Base-by-base conservation (phyloP, 2,113 vertebrate species). In the Gallinago media region DNA sequence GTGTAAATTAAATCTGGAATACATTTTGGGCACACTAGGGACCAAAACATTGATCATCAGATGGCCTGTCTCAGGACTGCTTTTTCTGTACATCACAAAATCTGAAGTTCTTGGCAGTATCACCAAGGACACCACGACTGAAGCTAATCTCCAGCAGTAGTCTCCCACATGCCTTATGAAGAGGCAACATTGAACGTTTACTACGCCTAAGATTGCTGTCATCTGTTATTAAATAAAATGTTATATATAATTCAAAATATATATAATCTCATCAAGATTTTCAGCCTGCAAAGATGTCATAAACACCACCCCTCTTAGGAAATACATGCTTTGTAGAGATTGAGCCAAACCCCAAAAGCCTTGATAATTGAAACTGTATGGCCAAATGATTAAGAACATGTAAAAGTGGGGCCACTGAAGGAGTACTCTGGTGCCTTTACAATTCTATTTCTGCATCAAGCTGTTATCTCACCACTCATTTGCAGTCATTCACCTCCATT, bases 331-430 rank as follows among this genome's bases (percentile, higher is more conserved):
- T 84, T 83, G 29, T 36, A 59, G 61, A 72, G 40, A 80, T 54
- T 63, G 18, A 95, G 78, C 82, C 85, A 97, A 96, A 84, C 67
- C 79, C 61, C 47, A 61, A 61, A 76, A 58, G 78, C 71, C 66
- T 81, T 85, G 40, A 52, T 93, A 92, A 93, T 90, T 85, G 78
- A 92, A 96, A 90, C 49, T 90, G 23, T 56, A 68, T 90, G 92
- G 82, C 70, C 21, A 79, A 85, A 76, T 67, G 31, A 79, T 76
- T 61, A 90, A 73, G 66, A 85, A 25, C 40, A 58, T 73, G 58
- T 82, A 92, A 75, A 85, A 88, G 21, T 16, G 31, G 10, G 82
- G 85, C 49, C 44, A 31, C 54, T 83, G 55, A 42, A 52, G 6
- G 36, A 86, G 32, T 22, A 10, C 42, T 74, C 2, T 26, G 68